Base-by-base conservation (phyloP, 2,888 invertebrate genomes). In the Petrophora chlorosata region DNA sequence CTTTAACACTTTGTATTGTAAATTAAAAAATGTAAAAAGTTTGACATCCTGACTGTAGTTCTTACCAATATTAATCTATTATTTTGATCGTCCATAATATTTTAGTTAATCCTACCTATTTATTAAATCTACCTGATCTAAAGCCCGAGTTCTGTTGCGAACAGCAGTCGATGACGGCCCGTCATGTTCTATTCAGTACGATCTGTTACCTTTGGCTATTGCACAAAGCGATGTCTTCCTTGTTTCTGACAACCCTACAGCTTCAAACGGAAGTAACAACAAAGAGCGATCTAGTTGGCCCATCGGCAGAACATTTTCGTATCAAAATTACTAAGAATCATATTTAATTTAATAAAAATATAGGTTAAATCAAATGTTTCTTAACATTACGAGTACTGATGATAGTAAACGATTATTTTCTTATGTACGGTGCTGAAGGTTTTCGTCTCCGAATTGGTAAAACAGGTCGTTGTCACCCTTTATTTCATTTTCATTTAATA, bases 401-500 rank as follows among this genome's bases (percentile, higher is more conserved):
- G n/a, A n/a, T n/a, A n/a, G n/a, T n/a, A n/a, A n/a, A n/a, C n/a
- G n/a, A n/a, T n/a, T n/a, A n/a, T n/a, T n/a, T n/a, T n/a, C n/a
- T n/a, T n/a, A n/a, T n/a, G n/a, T n/a, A n/a, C 2, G 19, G 7
- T 19, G 7, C 1, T 19, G 7, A 19, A 19, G 7, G 7, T 19
- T 1, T 19, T 19, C 7, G 19, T 19, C 7, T 19, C 4, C 1
- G 7, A 19, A 19, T n/a, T n/a, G n/a, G n/a, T n/a, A 45, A 53
- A 52, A 15, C 16, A 9, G 45, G 38, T 46, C 38, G 47, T 60
- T 38, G 38, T 19, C 56, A 59, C 55, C 57, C 57, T 59, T 57
- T 65, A 65, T 70, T 69, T 67, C 61, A 63, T 71, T 75, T 74
- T 72, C 65, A 67, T 71, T 67, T 76, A 69, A 76, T 70, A 63